Evolutionary conservation across 2,113 vertebrate genomes (phyloP).

Genomic region (Hirundichthys speculiger): DNA sequence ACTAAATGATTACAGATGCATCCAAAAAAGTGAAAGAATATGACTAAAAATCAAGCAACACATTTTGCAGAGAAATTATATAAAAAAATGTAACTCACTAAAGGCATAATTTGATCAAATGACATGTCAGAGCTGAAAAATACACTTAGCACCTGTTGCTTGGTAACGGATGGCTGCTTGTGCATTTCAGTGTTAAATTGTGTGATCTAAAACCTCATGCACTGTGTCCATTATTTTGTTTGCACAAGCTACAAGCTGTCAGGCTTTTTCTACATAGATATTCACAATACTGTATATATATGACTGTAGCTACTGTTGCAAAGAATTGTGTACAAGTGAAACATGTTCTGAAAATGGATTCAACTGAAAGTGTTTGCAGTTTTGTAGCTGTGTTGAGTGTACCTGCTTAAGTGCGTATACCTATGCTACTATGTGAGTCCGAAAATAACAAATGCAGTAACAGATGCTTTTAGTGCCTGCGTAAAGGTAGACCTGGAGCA

Average conservation of each 20-base stretch:
- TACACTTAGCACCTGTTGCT: constrained; percentile 62
- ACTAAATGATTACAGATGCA: constrained; percentile 17
- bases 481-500: constrained; percentile 18
- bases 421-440: constrained; percentile 20
- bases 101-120: constrained; percentile 28
- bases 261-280: constrained; percentile 8
- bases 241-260: background rate
- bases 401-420: constrained; percentile 12
- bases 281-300: background rate
- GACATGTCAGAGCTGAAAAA: constrained; percentile 27
- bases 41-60: background rate
- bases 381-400: constrained; percentile 9
- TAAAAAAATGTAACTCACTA: background rate
- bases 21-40: background rate
- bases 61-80: background rate
- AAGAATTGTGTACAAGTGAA: too few relatives aligned
- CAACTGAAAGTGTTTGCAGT: constrained; percentile 11
- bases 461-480: constrained; percentile 17
- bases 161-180: constrained; percentile 58
- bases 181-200: constrained; percentile 39
- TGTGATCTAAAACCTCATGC: constrained; percentile 18
- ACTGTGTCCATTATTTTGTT: constrained; percentile 24
- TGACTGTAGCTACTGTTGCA: background rate
- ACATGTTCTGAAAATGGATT: constrained; percentile 6
- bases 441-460: constrained; percentile 28